A percentile compares a stretch with the other conserved stretches of the same genome.
phyloP scores from a whole-genome alignment of 1,140 invertebrate genomes.

The Lepeophtheirus salmonis region DNA sequence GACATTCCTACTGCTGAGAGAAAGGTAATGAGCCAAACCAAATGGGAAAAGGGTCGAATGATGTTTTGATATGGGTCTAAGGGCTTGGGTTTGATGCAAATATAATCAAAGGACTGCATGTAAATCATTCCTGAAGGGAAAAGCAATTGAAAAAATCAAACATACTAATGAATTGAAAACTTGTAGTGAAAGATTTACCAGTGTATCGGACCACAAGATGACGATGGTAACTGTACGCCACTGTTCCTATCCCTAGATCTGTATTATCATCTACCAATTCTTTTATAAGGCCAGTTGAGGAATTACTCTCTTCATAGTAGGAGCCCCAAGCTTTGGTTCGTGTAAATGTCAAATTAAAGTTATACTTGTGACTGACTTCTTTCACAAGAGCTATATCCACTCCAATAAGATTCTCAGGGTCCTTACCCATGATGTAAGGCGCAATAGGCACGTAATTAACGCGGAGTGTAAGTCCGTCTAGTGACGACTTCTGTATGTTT shows the following conservation, averaged over 20 bases:
- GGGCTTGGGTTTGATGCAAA: background rate
- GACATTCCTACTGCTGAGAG: background rate
- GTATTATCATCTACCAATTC: background rate
- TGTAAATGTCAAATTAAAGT: background rate
- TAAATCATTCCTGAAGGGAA: background rate
- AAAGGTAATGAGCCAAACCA: background rate
- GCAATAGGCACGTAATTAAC: background rate
- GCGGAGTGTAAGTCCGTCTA: background rate
- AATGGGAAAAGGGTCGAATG: background rate
- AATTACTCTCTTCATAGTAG: background rate
- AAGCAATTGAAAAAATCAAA: no score
- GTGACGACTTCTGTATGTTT: background rate
- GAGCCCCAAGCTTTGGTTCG: background rate
- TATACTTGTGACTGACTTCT: background rate
- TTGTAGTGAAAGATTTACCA: background rate
- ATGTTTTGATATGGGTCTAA: background rate
- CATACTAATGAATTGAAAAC: no score
- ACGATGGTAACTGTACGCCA: background rate
- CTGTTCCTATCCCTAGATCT: background rate
- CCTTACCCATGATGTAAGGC: background rate
- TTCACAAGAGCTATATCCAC: background rate
- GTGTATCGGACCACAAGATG: background rate
- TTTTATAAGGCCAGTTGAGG: background rate
- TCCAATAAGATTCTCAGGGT: background rate
- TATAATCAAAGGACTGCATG: background rate